Conservation (phyloP, 2,888 invertebrate genomes). For the Dynastes maya region DNA sequence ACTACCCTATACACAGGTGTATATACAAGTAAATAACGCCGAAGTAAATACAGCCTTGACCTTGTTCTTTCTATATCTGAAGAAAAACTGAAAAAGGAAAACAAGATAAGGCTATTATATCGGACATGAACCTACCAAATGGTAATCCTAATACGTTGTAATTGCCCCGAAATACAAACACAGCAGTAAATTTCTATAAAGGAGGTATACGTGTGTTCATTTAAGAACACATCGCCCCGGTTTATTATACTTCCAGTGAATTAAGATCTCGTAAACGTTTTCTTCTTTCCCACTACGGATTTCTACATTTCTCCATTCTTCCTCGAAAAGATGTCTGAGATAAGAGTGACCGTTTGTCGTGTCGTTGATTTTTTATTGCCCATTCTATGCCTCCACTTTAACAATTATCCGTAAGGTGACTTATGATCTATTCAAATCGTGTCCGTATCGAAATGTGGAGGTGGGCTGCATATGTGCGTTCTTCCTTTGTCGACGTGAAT, state of each 20-base stretch:
- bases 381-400: slow-evolving; percentile 35
- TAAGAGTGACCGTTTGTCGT: slow-evolving; percentile 35
- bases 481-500: slow-evolving; percentile 23
- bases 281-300: slow-evolving; percentile 19
- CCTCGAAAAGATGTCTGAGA: slow-evolving; percentile 34
- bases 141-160: slow-evolving; percentile 34
- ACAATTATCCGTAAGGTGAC: slow-evolving; percentile 46
- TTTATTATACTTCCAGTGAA: slow-evolving; percentile 19
- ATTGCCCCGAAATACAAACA: slow-evolving; percentile 35
- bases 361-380: slow-evolving; percentile 41
- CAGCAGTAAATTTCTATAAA: slow-evolving; percentile 34
- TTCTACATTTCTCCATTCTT: slow-evolving; percentile 18
- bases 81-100: not conserved
- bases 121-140: slow-evolving; percentile 10
- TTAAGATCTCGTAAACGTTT: slow-evolving; percentile 29
- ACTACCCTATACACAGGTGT: no score
- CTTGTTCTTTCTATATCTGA: no score
- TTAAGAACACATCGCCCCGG: slow-evolving; percentile 19
- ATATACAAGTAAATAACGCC: no score
- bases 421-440: slow-evolving; percentile 44
- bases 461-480: slow-evolving; percentile 13
- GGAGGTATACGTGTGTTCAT: slow-evolving; percentile 17
- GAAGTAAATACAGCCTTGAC: no score
- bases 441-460: slow-evolving; percentile 40
- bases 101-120: not conserved